Conservation (phyloP, 2,797 vertebrate genomes). For the Furcifer pardalis region DNA sequence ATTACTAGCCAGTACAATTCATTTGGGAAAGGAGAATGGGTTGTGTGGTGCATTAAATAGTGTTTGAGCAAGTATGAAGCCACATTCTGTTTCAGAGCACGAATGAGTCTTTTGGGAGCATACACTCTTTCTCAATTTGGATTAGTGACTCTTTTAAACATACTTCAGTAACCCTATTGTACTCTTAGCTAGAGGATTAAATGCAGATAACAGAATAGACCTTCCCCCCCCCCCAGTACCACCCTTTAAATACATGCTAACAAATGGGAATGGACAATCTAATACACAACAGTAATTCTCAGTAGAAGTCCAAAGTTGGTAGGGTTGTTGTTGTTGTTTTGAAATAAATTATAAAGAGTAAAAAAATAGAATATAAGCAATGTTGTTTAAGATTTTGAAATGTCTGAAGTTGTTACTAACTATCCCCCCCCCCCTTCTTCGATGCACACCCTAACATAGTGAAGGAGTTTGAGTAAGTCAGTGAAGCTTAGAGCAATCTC, state of each 20-base stretch:
- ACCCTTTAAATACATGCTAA: background rate
- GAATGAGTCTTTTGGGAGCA: background rate
- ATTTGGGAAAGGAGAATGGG: slow-evolving; percentile 30
- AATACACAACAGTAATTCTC: background rate
- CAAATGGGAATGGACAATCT: background rate
- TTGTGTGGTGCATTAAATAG: slow-evolving; percentile 31
- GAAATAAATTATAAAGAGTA: background rate
- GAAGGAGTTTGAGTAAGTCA: too few relatives aligned
- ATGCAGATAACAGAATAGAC: background rate
- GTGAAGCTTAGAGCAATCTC: too few relatives aligned
- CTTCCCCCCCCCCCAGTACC: background rate
- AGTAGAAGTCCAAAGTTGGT: background rate
- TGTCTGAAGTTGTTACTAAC: background rate
- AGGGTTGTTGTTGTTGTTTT: too few relatives aligned
- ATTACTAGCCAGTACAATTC: slow-evolving; percentile 34
- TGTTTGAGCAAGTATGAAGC: background rate
- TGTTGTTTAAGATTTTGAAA: background rate
- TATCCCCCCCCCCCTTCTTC: too few relatives aligned
- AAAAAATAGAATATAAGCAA: background rate
- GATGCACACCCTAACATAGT: too few relatives aligned
- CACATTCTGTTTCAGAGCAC: background rate
- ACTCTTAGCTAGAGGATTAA: background rate
- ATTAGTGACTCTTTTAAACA: background rate
- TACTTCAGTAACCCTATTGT: background rate
- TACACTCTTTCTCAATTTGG: background rate